Base-by-base conservation (phyloP, 1,140 invertebrate species). In the Probaryconus sp. region DNA sequence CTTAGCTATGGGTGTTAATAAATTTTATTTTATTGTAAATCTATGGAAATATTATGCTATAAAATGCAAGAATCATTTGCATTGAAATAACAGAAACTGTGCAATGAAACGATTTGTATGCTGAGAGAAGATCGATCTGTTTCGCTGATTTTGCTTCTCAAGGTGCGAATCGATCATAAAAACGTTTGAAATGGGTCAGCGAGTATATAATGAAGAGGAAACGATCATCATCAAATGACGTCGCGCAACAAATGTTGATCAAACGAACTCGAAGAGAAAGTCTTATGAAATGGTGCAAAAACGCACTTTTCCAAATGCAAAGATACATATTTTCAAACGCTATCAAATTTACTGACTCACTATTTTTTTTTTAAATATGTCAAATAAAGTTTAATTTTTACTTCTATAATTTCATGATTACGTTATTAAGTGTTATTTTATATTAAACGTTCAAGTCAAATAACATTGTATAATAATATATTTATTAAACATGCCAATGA, bases 221-320 rank as follows among this genome's bases (percentile, higher is more conserved):
- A 72, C 50, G 50, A 47, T 70, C 40, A 18, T 63, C 43, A 18
- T 31, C 9, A 48, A 20, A 26, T 51, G 38, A 64, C 21, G 24
- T 18, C 35, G 50, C 35, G 37, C 11, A 42, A 64, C 38, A 42
- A 65, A 68, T 64, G 33, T 18, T 55, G 53, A 73, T 71, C 47
- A 33, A 42, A 55, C 5, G 7, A 50, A 9, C 20, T 26, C 14
- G 11, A 45, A 69, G 80, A 83, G 83, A 85, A 85, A 85, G 81
- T 82, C 40, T 7, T 35, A 11, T 3, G 9, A 11, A 38, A 58
- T 72, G 53, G 73, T 71, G 76, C 48, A 67, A 82, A 79, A 79
- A 78, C 31, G 56, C 48, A 79, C 77, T 45, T 31, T 56, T 77
- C 63, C 60, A 58, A 63, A 58, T 55, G 31, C 24, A 38, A 10